These are phyloP conservation scores for Athalia rosae DNA, from an alignment of 2,888 invertebrate species.

Conservation along the genomic window DNA sequence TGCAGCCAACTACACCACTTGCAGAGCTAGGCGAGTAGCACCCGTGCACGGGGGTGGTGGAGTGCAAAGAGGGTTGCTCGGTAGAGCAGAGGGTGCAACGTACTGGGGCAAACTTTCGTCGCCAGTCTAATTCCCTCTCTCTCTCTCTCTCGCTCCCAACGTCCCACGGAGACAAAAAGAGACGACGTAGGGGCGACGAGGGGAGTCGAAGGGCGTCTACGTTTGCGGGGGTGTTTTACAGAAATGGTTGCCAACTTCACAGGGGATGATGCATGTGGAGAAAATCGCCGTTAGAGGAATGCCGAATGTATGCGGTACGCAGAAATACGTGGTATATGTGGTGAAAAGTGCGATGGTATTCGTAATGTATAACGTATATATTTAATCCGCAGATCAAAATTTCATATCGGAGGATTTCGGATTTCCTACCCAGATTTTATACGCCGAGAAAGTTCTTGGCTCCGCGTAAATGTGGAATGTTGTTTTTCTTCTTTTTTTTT, in stretches of 20 bases:
- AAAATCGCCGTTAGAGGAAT: slow-evolving; percentile 5
- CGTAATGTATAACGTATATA: too few relatives aligned
- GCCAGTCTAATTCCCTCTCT: not conserved
- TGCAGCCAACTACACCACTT: slow-evolving; percentile 58
- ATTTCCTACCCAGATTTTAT: too few relatives aligned
- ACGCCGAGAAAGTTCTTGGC: too few relatives aligned
- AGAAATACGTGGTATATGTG: not conserved
- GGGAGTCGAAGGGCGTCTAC: slow-evolving; percentile 17
- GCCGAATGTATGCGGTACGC: not conserved
- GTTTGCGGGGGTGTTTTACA: not conserved
- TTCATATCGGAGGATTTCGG: too few relatives aligned
- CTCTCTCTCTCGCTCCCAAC: not conserved
- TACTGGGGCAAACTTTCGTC: slow-evolving; percentile 69
- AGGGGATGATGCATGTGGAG: slow-evolving; percentile 38
- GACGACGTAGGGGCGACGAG: not conserved
- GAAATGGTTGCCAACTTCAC: slow-evolving; percentile 62
- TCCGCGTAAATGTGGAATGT: too few relatives aligned
- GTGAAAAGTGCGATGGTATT: too few relatives aligned
- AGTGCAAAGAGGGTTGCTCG: slow-evolving; percentile 72
- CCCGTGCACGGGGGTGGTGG: slow-evolving; percentile 34
- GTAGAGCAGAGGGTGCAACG: slow-evolving; percentile 65
- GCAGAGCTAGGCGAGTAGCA: slow-evolving; percentile 58
- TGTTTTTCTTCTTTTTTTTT: too few relatives aligned
- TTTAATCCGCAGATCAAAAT: too few relatives aligned
- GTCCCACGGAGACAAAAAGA: not conserved